phyloP scores from a whole-genome alignment of 2,888 invertebrate genomes.

The Carabus problematicus region DNA sequence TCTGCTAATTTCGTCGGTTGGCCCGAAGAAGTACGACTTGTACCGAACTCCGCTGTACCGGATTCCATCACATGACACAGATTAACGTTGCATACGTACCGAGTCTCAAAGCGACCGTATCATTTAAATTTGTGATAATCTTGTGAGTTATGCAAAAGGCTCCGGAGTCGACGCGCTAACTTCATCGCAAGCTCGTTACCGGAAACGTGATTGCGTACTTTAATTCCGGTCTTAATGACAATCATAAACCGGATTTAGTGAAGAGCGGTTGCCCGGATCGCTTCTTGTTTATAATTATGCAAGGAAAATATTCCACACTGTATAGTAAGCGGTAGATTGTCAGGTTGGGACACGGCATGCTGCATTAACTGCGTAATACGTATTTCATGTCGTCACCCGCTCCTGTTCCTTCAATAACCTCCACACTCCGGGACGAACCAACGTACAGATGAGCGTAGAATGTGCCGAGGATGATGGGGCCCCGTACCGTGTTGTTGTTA shows the following conservation, averaged over 20 bases:
- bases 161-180: background rate
- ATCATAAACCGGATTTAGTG: constrained; percentile 25
- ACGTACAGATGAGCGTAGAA: background rate
- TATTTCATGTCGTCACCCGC: too few relatives aligned
- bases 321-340: background rate
- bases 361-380: too few relatives aligned
- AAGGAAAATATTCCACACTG: background rate
- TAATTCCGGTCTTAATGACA: constrained; percentile 31
- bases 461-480: background rate
- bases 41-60: too few relatives aligned
- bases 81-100: constrained; percentile 13
- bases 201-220: constrained; percentile 33
- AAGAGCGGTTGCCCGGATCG: constrained; percentile 2
- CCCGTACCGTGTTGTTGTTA: background rate
- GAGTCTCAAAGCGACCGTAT: constrained; percentile 51
- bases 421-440: background rate
- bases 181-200: constrained; percentile 13
- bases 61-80: constrained; percentile 9
- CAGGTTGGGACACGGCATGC: too few relatives aligned
- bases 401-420: too few relatives aligned
- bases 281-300: constrained; percentile 40
- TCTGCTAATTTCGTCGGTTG: too few relatives aligned
- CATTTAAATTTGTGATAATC: constrained; percentile 56
- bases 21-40: too few relatives aligned
- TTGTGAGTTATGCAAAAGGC: constrained; percentile 53